phyloP scores from a whole-genome alignment of 2,797 vertebrate genomes.

The Oryzias sinensis region DNA sequence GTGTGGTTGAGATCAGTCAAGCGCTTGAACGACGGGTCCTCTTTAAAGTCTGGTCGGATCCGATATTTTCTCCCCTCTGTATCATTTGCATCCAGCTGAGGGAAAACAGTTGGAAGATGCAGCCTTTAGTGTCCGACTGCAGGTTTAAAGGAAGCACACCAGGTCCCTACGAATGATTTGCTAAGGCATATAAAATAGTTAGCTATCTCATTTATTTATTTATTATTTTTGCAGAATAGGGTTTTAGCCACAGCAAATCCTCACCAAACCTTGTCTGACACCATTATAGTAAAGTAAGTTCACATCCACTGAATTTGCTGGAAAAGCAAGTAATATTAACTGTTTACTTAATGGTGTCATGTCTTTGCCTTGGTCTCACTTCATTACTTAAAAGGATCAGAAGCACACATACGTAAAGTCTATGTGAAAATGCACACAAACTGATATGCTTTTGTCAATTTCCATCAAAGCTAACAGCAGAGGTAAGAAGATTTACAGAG shows the following conservation, averaged over 20 bases:
- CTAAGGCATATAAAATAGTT: slow-evolving; percentile 17
- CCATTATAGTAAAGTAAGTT: slow-evolving; percentile 24
- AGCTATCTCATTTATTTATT: slow-evolving; percentile 6
- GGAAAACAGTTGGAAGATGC: slow-evolving; percentile 9
- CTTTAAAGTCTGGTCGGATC: slow-evolving; percentile 90
- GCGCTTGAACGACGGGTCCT: slow-evolving; percentile 87
- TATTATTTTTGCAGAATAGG: slow-evolving; percentile 3
- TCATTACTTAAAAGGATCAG: slow-evolving; percentile 24
- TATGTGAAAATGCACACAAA: slow-evolving; percentile 44
- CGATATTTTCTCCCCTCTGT: slow-evolving; percentile 86
- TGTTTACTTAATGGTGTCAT: slow-evolving; percentile 22
- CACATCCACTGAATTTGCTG: slow-evolving; percentile 14
- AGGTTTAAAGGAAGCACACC: slow-evolving; percentile 15
- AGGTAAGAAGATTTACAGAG: slow-evolving; percentile 36
- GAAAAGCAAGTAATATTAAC: slow-evolving; percentile 14
- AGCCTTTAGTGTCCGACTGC: slow-evolving; percentile 12
- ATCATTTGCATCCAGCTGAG: slow-evolving; percentile 89
- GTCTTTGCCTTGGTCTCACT: slow-evolving; percentile 15
- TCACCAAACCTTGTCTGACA: slow-evolving; percentile 16
- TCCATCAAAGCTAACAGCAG: slow-evolving; percentile 49
- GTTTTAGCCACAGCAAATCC: slow-evolving; percentile 6
- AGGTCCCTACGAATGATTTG: slow-evolving; percentile 20
- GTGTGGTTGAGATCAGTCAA: slow-evolving; percentile 92
- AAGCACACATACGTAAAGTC: slow-evolving; percentile 24
- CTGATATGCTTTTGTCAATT: slow-evolving; percentile 41